phyloP scores from a whole-genome alignment of 2,888 invertebrate species.

The Aplocera efformata region DNA sequence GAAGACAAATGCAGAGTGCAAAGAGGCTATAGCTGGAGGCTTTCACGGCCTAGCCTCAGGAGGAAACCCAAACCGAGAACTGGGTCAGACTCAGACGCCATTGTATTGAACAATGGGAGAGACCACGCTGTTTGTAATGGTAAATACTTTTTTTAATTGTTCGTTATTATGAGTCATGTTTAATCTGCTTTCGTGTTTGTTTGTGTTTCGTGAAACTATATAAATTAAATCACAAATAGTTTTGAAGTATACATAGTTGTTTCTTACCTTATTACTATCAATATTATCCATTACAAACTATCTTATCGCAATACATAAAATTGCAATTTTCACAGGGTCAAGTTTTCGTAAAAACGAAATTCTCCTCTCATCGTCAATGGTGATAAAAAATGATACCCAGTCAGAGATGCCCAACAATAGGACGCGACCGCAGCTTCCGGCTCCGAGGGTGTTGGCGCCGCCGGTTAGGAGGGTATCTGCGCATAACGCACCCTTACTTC shows the following conservation, averaged over 20 bases:
- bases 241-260: too few species aligned
- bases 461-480: constrained; percentile 64
- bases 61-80: constrained; percentile 81
- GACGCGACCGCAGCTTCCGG: constrained; percentile 50
- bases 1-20: constrained; percentile 81
- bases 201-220: too few species aligned
- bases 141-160: constrained; percentile 38
- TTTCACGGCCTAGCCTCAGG: constrained; percentile 86
- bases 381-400: constrained; percentile 89
- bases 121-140: constrained; percentile 89
- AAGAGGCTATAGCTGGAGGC: constrained; percentile 87
- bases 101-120: constrained; percentile 85
- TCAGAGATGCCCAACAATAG: constrained; percentile 84
- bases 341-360: constrained; percentile 80
- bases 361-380: constrained; percentile 80
- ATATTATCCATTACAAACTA: too few species aligned
- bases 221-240: too few species aligned
- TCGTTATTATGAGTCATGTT: too few species aligned
- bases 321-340: constrained; percentile 47
- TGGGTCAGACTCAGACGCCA: constrained; percentile 80
- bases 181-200: too few species aligned
- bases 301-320: too few species aligned
- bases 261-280: too few species aligned
- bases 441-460: constrained; percentile 55
- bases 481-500: constrained; percentile 60